Percentiles rank a stretch among this genome's conserved stretches.
Evolutionary conservation across 2,797 vertebrate species (phyloP).

Genomic region (Pseudochaenichthys georgianus): DNA sequence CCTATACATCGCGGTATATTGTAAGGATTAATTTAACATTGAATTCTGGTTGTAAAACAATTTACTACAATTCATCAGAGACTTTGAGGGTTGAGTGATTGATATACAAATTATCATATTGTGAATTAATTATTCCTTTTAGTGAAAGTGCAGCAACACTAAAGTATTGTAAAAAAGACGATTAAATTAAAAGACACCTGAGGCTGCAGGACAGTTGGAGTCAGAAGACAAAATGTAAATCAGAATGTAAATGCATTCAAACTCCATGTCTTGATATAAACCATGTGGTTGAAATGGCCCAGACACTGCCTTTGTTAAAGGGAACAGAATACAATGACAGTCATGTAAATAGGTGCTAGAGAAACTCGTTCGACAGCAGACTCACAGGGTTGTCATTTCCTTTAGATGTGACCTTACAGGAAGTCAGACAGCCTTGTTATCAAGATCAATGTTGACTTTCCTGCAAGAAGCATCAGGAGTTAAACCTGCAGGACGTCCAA

Average conservation of each 20-base stretch:
- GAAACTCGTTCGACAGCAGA: not conserved
- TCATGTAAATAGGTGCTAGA: not conserved
- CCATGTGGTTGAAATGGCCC: not conserved
- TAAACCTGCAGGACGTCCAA: not conserved
- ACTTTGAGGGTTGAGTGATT: too few relatives aligned
- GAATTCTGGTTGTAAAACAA: too few relatives aligned
- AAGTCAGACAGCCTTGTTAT: not conserved
- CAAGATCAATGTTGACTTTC: constrained; percentile 22
- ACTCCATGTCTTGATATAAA: not conserved
- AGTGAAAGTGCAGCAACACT: too few relatives aligned
- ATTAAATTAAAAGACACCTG: not conserved
- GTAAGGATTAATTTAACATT: too few relatives aligned
- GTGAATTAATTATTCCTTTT: too few relatives aligned
- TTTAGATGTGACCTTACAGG: not conserved
- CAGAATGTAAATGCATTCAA: not conserved
- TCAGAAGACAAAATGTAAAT: not conserved
- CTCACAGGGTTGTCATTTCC: not conserved
- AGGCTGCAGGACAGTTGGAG: not conserved
- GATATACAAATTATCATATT: too few relatives aligned
- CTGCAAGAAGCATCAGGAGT: not conserved
- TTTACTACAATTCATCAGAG: too few relatives aligned
- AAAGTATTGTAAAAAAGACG: too few relatives aligned
- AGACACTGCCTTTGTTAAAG: not conserved
- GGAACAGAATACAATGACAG: not conserved
- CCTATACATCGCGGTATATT: too few relatives aligned